Evolutionary conservation across 2,888 invertebrate genomes (phyloP).

Genomic region (Ophion ventricosus): DNA sequence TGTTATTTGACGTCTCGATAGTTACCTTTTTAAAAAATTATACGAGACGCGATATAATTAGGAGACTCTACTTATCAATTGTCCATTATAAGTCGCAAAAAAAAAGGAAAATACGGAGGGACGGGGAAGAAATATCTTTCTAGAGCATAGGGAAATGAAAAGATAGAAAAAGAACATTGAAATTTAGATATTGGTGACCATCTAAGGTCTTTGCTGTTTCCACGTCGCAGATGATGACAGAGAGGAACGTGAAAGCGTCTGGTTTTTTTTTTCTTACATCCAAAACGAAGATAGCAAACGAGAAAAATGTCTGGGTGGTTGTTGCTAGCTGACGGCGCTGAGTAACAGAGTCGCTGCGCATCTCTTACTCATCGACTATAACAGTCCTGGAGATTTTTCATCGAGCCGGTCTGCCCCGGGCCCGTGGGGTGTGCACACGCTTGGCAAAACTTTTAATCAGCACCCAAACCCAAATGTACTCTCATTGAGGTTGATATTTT

Average conservation of each 20-base stretch:
- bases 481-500: neutral
- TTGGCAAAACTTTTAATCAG: slow-evolving; percentile 76
- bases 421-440: slow-evolving; percentile 66
- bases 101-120: too few species aligned
- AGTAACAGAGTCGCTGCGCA: slow-evolving; percentile 6
- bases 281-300: slow-evolving; percentile 6
- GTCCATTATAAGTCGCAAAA: too few species aligned
- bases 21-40: too few species aligned
- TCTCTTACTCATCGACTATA: slow-evolving; percentile 21
- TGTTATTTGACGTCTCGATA: too few species aligned
- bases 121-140: too few species aligned
- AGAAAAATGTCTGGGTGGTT: slow-evolving; percentile 18
- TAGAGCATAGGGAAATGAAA: too few species aligned
- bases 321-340: slow-evolving; percentile 35
- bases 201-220: neutral
- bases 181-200: neutral
- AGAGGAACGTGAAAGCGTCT: neutral
- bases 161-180: neutral
- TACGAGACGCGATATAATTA: too few species aligned
- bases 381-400: slow-evolving; percentile 25
- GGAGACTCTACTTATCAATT: too few species aligned
- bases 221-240: slow-evolving; percentile 17
- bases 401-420: slow-evolving; percentile 39
- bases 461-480: slow-evolving; percentile 46
- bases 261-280: neutral